Conservation (phyloP, 1,140 invertebrate species). For the Streblospio benedicti region DNA sequence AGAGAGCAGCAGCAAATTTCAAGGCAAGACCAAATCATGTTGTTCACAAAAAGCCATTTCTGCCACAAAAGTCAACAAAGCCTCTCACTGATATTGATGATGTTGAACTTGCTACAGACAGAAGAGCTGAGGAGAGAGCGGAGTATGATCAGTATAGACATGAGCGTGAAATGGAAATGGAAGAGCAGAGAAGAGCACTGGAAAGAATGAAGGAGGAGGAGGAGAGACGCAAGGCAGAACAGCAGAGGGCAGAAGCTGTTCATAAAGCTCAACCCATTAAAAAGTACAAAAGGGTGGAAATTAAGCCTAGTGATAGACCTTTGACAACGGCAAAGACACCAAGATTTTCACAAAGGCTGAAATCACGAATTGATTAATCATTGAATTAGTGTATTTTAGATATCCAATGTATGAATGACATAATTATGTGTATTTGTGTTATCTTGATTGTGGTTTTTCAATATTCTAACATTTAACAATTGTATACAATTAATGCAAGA, state of each 20-base stretch:
- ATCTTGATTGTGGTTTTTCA: too few species aligned
- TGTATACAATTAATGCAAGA: too few species aligned
- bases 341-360: constrained; percentile 28
- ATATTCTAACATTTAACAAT: too few species aligned
- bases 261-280: constrained; percentile 47
- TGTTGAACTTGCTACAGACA: constrained; percentile 49
- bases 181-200: constrained; percentile 26
- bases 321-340: constrained; percentile 44
- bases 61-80: constrained; percentile 43
- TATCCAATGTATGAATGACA: too few species aligned
- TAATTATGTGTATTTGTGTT: too few species aligned
- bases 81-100: constrained; percentile 42
- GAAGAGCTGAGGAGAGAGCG: constrained; percentile 44
- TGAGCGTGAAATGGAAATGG: constrained; percentile 41
- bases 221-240: constrained; percentile 38
- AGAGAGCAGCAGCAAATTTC: constrained; percentile 39
- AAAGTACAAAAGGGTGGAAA: constrained; percentile 39
- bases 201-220: constrained; percentile 33
- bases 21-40: constrained; percentile 48
- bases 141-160: constrained; percentile 46
- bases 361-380: too few species aligned
- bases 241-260: constrained; percentile 40
- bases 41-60: constrained; percentile 50
- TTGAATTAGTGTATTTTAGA: too few species aligned
- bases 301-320: constrained; percentile 41